Conservation (phyloP, 2,113 vertebrate genomes). For the Gymnobelideus leadbeateri region DNA sequence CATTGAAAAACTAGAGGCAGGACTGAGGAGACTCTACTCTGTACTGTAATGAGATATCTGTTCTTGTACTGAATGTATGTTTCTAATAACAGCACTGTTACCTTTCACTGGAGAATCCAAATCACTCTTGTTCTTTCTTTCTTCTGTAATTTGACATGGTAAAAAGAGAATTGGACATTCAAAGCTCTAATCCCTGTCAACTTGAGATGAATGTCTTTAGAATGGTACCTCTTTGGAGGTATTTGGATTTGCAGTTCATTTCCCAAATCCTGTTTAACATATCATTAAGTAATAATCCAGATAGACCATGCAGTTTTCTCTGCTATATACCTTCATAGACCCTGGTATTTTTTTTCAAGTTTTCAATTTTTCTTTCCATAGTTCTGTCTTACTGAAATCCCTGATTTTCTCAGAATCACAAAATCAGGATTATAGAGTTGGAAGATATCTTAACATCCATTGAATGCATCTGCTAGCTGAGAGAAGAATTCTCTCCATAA, state of each 20-base stretch:
- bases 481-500: background rate
- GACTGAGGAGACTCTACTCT: conserved; percentile 53
- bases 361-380: conserved; percentile 66
- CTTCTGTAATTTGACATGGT: conserved; percentile 69
- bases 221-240: conserved; percentile 63
- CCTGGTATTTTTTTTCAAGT: conserved; percentile 68
- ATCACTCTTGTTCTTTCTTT: conserved; percentile 68
- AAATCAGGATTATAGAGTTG: background rate
- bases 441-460: background rate
- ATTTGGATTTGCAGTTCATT: conserved; percentile 74
- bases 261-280: conserved; percentile 80
- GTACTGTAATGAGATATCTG: conserved; percentile 62
- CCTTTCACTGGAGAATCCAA: conserved; percentile 74
- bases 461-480: background rate
- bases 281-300: conserved; percentile 79
- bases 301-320: conserved; percentile 71
- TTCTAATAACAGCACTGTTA: conserved; percentile 80
- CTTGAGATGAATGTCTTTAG: conserved; percentile 69
- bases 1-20: conserved; percentile 74
- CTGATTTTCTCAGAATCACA: background rate
- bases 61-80: conserved; percentile 63
- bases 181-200: conserved; percentile 72
- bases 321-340: conserved; percentile 73
- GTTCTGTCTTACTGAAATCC: conserved; percentile 61
- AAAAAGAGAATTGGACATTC: conserved; percentile 68